phyloP scores from a whole-genome alignment of 2,113 vertebrate genomes.

The Aramus guarauna region DNA sequence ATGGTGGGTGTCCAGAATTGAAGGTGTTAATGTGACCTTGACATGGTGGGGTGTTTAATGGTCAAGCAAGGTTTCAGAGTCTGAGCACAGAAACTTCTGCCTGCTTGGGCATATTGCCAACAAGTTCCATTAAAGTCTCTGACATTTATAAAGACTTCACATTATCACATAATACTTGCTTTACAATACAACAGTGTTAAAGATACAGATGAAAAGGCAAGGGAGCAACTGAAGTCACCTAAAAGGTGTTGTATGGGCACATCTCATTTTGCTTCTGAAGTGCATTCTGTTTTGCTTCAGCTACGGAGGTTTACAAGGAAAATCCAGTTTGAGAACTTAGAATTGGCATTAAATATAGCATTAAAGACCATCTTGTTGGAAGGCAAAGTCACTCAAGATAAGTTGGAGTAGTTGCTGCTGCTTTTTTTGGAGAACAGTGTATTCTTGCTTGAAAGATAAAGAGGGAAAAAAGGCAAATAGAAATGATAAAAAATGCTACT shows the following conservation, averaged over 20 bases:
- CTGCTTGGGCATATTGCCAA: background rate
- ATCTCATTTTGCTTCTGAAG: slow-evolving; percentile 4
- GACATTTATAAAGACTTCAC: background rate
- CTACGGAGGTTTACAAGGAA: background rate
- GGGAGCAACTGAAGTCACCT: background rate
- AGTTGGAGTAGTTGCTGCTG: slow-evolving; percentile 4
- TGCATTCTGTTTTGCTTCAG: background rate
- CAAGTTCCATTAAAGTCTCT: background rate
- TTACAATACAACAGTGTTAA: background rate
- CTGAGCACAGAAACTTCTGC: background rate
- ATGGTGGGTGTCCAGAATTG: background rate
- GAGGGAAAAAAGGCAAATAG: background rate
- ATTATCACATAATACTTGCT: background rate
- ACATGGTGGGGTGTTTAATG: background rate
- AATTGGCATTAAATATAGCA: background rate
- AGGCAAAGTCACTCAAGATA: background rate
- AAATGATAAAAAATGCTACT: background rate
- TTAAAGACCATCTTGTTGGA: background rate
- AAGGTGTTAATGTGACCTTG: slow-evolving; percentile 6
- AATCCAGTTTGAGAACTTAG: background rate
- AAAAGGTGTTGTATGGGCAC: background rate
- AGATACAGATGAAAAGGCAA: background rate
- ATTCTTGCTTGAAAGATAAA: slow-evolving; percentile 25
- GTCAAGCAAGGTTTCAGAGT: background rate
- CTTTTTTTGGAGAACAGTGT: background rate